Evolutionary conservation across 2,113 vertebrate species (phyloP).

Genomic region (Gymnarchus niloticus): DNA sequence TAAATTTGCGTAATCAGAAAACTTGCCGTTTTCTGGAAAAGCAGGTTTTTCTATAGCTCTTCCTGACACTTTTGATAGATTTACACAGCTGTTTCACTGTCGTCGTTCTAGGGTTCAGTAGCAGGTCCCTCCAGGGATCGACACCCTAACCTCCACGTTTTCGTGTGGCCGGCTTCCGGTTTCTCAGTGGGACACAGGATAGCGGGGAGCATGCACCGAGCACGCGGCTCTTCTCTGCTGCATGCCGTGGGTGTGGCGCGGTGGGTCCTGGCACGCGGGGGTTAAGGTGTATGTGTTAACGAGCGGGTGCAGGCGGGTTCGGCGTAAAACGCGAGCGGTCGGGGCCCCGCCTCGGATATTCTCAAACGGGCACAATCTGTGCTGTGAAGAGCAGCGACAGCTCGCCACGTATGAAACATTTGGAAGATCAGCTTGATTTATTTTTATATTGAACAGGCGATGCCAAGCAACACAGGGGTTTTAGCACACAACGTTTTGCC

Average conservation of each 20-base stretch:
- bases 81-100: neutral
- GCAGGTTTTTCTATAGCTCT: neutral
- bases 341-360: slow-evolving; percentile 63
- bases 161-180: neutral
- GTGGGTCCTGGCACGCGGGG: slow-evolving; percentile 49
- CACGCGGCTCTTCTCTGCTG: neutral
- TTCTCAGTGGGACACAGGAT: neutral
- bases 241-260: slow-evolving; percentile 31
- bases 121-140: neutral
- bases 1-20: neutral
- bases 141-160: neutral
- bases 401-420: slow-evolving; percentile 66
- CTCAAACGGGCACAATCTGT: slow-evolving; percentile 71
- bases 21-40: neutral
- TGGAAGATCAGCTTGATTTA: slow-evolving; percentile 80
- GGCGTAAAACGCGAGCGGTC: slow-evolving; percentile 49
- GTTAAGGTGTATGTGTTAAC: slow-evolving; percentile 71
- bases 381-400: slow-evolving; percentile 69
- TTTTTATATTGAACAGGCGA: slow-evolving; percentile 67
- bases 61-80: neutral
- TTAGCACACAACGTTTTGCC: slow-evolving; percentile 70
- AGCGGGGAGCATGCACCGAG: neutral
- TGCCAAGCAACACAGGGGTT: slow-evolving; percentile 76
- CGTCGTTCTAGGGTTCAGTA: neutral
- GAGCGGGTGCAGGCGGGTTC: slow-evolving; percentile 65